Conservation (phyloP, 2,797 vertebrate species). For the Sebastes hopkinsi region DNA sequence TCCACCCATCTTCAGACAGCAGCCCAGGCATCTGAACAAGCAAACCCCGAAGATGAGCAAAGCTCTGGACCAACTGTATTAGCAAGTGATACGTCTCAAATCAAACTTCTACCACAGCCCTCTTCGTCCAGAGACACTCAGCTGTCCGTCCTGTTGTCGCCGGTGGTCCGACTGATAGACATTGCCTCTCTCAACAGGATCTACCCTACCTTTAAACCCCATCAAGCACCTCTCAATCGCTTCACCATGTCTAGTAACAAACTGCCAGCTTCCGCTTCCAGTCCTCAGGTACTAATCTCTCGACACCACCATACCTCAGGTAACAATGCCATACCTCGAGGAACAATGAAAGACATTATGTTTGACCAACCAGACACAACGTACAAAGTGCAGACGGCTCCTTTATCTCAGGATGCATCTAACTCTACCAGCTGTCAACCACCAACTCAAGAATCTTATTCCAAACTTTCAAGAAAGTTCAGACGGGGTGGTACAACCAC, state of each 20-base stretch:
- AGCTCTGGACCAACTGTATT: not conserved
- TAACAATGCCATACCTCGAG: not conserved
- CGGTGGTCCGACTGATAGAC: conserved; percentile 30
- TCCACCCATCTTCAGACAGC: not conserved
- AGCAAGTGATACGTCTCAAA: not conserved
- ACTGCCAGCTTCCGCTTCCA: not conserved
- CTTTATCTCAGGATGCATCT: not conserved
- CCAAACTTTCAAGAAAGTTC: conserved; percentile 20
- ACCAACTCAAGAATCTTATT: not conserved
- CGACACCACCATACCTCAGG: not conserved
- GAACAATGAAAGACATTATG: not conserved
- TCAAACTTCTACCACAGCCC: not conserved
- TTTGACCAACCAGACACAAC: not conserved
- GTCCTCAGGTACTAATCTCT: not conserved
- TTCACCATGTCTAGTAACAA: not conserved
- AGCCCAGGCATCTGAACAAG: not conserved
- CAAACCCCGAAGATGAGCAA: not conserved
- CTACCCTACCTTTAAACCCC: not conserved
- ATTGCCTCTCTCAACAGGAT: not conserved
- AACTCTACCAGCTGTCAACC: not conserved
- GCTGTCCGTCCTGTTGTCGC: not conserved
- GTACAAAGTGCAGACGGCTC: not conserved
- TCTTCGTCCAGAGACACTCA: not conserved
- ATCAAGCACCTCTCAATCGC: not conserved
- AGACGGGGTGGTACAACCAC: not conserved